These are phyloP conservation scores for Gari tellinella DNA, from an alignment of 2,888 invertebrate genomes.

Conservation along the genomic window DNA sequence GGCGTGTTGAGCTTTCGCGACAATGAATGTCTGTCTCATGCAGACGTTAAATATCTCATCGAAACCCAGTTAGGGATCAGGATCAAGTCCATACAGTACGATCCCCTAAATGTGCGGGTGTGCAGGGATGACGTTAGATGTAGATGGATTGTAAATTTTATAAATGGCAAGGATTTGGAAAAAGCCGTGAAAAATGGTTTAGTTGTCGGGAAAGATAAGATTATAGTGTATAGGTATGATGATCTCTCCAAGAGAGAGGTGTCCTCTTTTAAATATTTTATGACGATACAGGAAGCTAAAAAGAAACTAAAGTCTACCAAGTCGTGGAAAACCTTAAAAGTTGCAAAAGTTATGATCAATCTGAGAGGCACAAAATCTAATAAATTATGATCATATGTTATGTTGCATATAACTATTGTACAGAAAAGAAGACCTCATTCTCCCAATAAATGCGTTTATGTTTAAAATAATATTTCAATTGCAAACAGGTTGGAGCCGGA, in stretches of 20 bases:
- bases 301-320: slow-evolving; percentile 26
- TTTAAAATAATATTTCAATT: too few species aligned
- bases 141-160: slow-evolving; percentile 59
- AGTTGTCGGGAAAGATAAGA: slow-evolving; percentile 48
- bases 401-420: too few species aligned
- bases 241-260: slow-evolving; percentile 46
- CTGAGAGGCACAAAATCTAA: too few species aligned
- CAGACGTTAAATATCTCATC: slow-evolving; percentile 54
- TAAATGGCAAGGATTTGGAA: slow-evolving; percentile 35
- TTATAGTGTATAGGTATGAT: slow-evolving; percentile 51
- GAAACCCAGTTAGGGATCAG: slow-evolving; percentile 41
- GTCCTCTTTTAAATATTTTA: slow-evolving; percentile 42
- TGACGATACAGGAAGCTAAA: slow-evolving; percentile 24
- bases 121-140: slow-evolving; percentile 46
- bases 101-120: slow-evolving; percentile 54
- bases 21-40: slow-evolving; percentile 57
- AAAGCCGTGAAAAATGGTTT: slow-evolving; percentile 49
- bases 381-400: too few species aligned
- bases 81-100: slow-evolving; percentile 50
- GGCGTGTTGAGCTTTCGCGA: slow-evolving; percentile 63
- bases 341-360: too few species aligned
- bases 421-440: too few species aligned
- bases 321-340: not conserved
- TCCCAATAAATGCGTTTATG: too few species aligned
- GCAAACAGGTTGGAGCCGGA: too few species aligned